These are phyloP conservation scores for Lepus americanus DNA, from an alignment of 2,113 vertebrate genomes.

Conservation along the genomic window DNA sequence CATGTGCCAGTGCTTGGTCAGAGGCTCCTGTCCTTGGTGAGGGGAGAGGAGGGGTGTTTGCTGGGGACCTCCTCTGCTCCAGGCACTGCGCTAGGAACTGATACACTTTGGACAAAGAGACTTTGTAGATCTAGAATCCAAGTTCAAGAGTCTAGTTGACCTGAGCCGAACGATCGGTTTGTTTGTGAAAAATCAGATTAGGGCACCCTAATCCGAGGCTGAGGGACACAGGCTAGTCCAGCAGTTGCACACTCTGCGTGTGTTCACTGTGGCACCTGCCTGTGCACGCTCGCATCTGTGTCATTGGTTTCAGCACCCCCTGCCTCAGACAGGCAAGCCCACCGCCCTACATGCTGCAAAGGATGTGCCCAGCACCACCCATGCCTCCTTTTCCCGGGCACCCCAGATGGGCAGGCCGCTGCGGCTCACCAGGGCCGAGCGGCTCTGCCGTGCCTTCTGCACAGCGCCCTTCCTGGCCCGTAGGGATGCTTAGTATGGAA, in stretches of 20 bases:
- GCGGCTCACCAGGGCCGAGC: background rate
- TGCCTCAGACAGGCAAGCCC: background rate
- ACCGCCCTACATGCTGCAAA: background rate
- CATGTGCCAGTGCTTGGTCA: background rate
- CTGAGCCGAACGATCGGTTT: background rate
- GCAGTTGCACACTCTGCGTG: background rate
- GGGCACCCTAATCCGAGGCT: background rate
- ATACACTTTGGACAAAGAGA: background rate
- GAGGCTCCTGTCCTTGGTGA: background rate
- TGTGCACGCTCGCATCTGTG: background rate
- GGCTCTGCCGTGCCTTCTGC: background rate
- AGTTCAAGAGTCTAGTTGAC: background rate
- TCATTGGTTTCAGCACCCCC: background rate
- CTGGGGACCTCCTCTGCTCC: background rate
- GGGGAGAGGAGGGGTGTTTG: background rate
- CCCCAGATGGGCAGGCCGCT: background rate
- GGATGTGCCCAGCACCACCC: background rate
- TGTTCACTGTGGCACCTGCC: background rate
- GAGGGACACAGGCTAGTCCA: background rate
- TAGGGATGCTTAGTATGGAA: constrained; percentile 16
- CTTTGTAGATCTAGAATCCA: background rate
- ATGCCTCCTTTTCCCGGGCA: background rate
- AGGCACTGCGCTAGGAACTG: background rate
- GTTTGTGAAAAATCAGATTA: background rate
- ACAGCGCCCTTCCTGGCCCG: fast-evolving